Conservation (phyloP, 1,140 invertebrate species). For the Yoshiicerus persimilis region DNA sequence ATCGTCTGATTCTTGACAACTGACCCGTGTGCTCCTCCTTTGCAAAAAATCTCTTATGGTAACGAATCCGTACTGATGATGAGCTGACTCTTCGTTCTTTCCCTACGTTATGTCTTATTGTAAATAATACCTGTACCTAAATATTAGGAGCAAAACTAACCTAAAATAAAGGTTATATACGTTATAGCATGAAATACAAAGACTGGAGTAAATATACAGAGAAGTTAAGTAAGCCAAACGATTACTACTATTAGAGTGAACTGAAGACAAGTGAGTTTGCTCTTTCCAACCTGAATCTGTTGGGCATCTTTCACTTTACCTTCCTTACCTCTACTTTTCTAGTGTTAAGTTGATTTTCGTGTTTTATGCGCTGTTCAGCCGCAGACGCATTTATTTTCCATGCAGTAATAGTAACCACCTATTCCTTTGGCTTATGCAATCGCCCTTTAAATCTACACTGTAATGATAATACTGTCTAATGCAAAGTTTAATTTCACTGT, state of each 20-base stretch:
- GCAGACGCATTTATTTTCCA: neutral
- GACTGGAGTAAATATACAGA: too few species aligned
- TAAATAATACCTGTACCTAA: neutral
- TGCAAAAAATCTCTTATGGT: neutral
- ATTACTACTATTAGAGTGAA: neutral
- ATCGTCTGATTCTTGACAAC: constrained; percentile 11
- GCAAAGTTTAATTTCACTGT: neutral
- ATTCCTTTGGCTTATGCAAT: neutral
- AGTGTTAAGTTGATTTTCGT: constrained; percentile 3
- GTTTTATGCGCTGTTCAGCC: neutral
- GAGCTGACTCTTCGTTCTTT: neutral
- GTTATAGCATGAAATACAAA: neutral
- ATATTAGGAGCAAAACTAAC: neutral
- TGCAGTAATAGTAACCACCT: neutral
- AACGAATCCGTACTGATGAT: neutral
- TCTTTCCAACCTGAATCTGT: neutral
- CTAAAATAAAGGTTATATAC: too few species aligned
- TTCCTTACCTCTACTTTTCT: neutral
- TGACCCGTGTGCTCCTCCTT: constrained; percentile 13
- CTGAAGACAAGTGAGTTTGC: neutral
- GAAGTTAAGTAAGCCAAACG: neutral
- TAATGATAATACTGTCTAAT: neutral
- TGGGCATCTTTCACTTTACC: neutral
- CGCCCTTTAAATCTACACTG: neutral
- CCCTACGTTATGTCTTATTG: neutral